These are phyloP conservation scores for Anoplophora glabripennis DNA, from an alignment of 1,140 invertebrate species.

Conservation along the genomic window DNA sequence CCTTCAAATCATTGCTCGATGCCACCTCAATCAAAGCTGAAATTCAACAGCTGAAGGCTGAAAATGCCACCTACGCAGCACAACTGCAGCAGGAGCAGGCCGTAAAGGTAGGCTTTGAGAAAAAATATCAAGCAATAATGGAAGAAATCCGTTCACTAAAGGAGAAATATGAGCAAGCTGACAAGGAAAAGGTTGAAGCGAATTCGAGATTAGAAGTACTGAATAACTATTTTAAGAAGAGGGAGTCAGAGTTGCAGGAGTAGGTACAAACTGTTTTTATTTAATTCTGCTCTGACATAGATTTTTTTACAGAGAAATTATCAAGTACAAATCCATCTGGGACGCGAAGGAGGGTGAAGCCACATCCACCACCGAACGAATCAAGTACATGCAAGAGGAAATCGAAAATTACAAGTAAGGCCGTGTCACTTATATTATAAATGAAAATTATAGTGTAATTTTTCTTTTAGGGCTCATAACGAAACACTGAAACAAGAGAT, in stretches of 20 bases:
- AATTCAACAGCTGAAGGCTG: conserved; percentile 50
- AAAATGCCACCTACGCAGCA: conserved; percentile 47
- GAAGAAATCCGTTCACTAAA: conserved; percentile 56
- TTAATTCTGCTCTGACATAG: background rate
- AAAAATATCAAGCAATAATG: conserved; percentile 32
- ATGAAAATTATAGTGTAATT: conserved; percentile 11
- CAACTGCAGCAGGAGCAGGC: conserved; percentile 50
- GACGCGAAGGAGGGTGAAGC: conserved; percentile 81
- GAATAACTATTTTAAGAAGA: conserved; percentile 84
- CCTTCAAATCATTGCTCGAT: conserved; percentile 49
- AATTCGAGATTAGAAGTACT: conserved; percentile 80
- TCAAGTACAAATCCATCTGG: conserved; percentile 77
- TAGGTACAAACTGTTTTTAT: conserved; percentile 46
- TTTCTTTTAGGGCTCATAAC: conserved; percentile 58
- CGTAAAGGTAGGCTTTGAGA: conserved; percentile 37
- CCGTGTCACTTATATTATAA: background rate
- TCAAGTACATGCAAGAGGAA: conserved; percentile 74
- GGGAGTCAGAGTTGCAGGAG: conserved; percentile 82
- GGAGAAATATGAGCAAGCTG: conserved; percentile 66
- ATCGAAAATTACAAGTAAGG: conserved; percentile 75
- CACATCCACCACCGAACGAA: conserved; percentile 71
- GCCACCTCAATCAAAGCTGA: conserved; percentile 53
- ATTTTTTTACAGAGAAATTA: conserved; percentile 62
- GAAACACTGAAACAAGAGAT: conserved; percentile 76
- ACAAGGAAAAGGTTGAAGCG: conserved; percentile 76